Base-by-base conservation (phyloP, 2,888 invertebrate species). In the Trisateles emortualis region DNA sequence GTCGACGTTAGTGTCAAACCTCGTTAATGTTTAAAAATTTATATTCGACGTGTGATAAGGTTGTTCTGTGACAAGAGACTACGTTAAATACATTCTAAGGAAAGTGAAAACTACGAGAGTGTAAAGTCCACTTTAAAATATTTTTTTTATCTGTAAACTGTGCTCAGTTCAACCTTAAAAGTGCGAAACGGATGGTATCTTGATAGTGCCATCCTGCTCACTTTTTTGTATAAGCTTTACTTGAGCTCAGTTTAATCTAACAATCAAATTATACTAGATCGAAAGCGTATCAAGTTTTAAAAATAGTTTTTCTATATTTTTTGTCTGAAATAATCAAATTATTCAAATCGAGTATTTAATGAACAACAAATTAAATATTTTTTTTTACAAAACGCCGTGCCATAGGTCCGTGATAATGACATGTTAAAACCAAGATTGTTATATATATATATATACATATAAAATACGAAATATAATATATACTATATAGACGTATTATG, bases 381-480 rank as follows among this genome's bases (percentile, higher is more conserved):
- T 47, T 45, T 58, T 55, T 43, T 55, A 22, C 11, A 22, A 43
- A 55, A 53, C 41, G 32, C 22, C 41, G 64, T 74, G 72, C 72
- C 74, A 72, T 74, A 55, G 51, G 22, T 63, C 38, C 33, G 40
- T 63, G 35, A 32, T 43, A 59, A 49, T 56, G 16, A 59, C 26
- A 53, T 32, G 46, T 59, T 35, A 46, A 33, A 36, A 14, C 22
- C 30, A n/a, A n/a, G n/a, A 16, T 45, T 42, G 26, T 44, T 16
- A 19, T 42, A 19, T 19, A 3, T 19, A 19, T 5, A 19, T 26
- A 26, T 0, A 16, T 44, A 29, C 17, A 39, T 33, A 50, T 30
- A 16, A 0, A 16, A 41, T 33, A 50, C 33, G 22, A 0, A 16
- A 41, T 54, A 42, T 41, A 40, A n/a, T 41, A 17, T 3, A 32